Evolutionary conservation across 1,140 invertebrate species (phyloP).

Genomic region (Agrypnia vestita): DNA sequence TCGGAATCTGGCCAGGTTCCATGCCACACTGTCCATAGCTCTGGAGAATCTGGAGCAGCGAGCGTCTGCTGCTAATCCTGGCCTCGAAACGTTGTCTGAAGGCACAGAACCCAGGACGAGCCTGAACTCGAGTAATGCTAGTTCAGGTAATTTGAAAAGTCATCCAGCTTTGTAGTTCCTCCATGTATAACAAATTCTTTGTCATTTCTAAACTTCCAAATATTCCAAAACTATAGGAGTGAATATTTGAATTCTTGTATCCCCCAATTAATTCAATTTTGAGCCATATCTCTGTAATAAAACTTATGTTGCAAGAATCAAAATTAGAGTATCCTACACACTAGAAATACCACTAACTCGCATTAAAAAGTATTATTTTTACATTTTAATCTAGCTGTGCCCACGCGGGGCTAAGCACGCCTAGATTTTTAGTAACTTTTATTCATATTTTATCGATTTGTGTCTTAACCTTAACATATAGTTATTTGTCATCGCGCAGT

Average conservation of each 20-base stretch:
- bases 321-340: too few relatives aligned
- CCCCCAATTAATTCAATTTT: too few relatives aligned
- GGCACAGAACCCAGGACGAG: constrained; percentile 40
- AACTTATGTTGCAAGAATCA: too few relatives aligned
- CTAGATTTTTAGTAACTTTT: too few relatives aligned
- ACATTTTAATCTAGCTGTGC: too few relatives aligned
- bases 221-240: not conserved
- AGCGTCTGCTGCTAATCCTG: constrained; percentile 37
- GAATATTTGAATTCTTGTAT: not conserved
- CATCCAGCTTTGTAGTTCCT: not conserved
- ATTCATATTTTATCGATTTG: too few relatives aligned
- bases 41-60: constrained; percentile 53
- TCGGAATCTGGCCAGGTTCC: constrained; percentile 50
- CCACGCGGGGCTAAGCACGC: too few relatives aligned
- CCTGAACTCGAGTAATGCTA: not conserved
- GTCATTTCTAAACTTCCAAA: not conserved
- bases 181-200: not conserved
- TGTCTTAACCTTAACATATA: too few relatives aligned
- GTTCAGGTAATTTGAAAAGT: constrained; percentile 4
- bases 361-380: too few relatives aligned
- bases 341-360: too few relatives aligned
- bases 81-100: constrained; percentile 47
- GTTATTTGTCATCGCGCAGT: not conserved
- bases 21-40: constrained; percentile 45
- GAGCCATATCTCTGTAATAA: too few relatives aligned